Base-by-base conservation (phyloP, 2,888 invertebrate genomes). In the Rhingia rostrata region DNA sequence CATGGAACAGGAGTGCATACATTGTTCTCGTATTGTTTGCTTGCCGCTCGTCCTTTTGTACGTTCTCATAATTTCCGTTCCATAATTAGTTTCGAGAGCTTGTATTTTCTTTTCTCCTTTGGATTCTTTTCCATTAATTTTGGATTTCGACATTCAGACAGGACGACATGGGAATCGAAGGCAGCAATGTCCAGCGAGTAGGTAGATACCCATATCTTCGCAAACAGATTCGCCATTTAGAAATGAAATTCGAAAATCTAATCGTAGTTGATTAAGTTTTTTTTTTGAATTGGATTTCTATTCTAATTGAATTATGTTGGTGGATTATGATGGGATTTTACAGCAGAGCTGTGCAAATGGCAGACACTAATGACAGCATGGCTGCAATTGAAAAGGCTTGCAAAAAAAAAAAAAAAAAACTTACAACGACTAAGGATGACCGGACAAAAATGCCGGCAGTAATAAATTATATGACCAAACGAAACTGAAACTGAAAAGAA, bases 51-150 rank as follows among this genome's bases (percentile, higher is more conserved):
- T 58, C 66, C 47, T 58, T 75, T 66, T 69, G 79, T 79, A 22
- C 30, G 58, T 61, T 58, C 63, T 79, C 80, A 84, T 84, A 84
- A 84, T 84, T 84, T 84, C 79, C 83, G 83, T 73, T 84, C 80
- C 83, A 74, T 84, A 84, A 84, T 84, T 84, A 84, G 83, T 84
- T 84, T 74, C 63, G 53, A 69, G 79, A 70, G 39, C 47, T 79
- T 72, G 54, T 79, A 37, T 74, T 45, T 64, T 79, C 56, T 64
- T 67, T 63, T 32, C 43, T 30, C 37, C 7, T 53, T 22, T 32
- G 14, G 64, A 67, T 67, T 67, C 54, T 72, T 67, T 78, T 73
- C 72, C 78, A 78, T 78, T 78, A 83, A 78, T 73, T 78, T 41
- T 53, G 39, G 64, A 69, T 51, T 45, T 69, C 41, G 49, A 39